phyloP scores from a whole-genome alignment of 2,113 vertebrate genomes.

The Chinchilla lanigera region DNA sequence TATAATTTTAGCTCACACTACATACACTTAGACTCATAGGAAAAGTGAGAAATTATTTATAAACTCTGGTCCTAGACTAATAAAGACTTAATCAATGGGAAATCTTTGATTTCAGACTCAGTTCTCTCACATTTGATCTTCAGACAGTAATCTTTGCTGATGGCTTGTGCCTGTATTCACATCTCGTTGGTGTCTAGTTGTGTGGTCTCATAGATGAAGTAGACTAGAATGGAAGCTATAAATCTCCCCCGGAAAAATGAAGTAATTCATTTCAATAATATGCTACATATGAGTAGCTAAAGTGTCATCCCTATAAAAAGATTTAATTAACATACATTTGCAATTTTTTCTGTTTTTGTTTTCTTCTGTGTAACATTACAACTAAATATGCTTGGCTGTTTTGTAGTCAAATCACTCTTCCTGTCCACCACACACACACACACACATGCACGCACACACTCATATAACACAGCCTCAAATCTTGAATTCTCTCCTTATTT shows the following conservation, averaged over 20 bases:
- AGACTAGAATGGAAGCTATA: background rate
- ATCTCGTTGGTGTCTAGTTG: conserved; percentile 6
- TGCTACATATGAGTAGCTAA: background rate
- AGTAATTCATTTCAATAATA: background rate
- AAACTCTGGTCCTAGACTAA: conserved; percentile 14
- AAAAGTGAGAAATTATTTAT: conserved; percentile 49
- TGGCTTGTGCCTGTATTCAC: background rate
- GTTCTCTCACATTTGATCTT: conserved; percentile 25
- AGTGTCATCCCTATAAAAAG: background rate
- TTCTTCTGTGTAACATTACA: background rate
- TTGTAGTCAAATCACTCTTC: conserved; percentile 25
- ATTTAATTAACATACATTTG: conserved; percentile 24
- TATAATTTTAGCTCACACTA: conserved; percentile 16
- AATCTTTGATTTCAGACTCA: conserved; percentile 69
- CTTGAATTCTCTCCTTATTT: background rate
- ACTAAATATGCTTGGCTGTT: conserved; percentile 18
- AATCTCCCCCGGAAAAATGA: background rate
- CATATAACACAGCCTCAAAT: background rate
- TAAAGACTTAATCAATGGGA: conserved; percentile 45
- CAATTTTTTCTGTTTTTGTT: background rate
- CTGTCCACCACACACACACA: background rate
- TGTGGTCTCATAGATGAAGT: background rate
- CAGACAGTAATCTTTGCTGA: conserved; percentile 28
- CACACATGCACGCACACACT: background rate
- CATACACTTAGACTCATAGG: conserved; percentile 1